Evolutionary conservation across 2,888 invertebrate species (phyloP).

Genomic region (Hypselothyrea guttata): DNA sequence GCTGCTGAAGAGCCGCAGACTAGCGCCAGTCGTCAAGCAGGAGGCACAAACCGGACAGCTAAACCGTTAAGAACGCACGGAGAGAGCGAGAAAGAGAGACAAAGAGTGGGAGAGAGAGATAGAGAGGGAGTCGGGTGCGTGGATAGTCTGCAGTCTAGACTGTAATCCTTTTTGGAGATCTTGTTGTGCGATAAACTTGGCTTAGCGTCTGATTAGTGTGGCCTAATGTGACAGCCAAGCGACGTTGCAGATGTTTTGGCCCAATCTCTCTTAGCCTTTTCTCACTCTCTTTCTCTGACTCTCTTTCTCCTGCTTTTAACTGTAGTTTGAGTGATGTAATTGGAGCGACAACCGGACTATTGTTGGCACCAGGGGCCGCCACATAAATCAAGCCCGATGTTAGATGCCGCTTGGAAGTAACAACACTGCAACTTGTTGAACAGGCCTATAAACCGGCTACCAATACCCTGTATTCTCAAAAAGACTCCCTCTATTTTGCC

Average conservation of each 20-base stretch:
- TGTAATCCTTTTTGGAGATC: constrained; percentile 69
- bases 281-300: constrained; percentile 1
- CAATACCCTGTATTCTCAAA: too few relatives aligned
- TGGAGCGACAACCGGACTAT: constrained; percentile 56
- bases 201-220: constrained; percentile 65
- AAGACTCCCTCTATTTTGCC: too few relatives aligned
- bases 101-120: constrained; percentile 19
- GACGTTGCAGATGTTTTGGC: constrained; percentile 53
- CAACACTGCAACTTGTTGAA: constrained; percentile 45
- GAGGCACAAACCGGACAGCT: constrained; percentile 49
- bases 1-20: constrained; percentile 9
- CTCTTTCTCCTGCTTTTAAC: constrained; percentile 30
- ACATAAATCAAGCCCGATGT: constrained; percentile 63
- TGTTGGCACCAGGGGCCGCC: constrained; percentile 36
- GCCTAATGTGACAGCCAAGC: constrained; percentile 74
- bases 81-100: constrained; percentile 7
- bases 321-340: constrained; percentile 71
- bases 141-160: constrained; percentile 56
- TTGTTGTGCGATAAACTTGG: constrained; percentile 69
- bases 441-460: constrained; percentile 45
- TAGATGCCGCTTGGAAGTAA: constrained; percentile 39
- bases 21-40: constrained; percentile 62
- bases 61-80: constrained; percentile 55
- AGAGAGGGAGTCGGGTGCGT: constrained; percentile 20
- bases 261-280: too few relatives aligned